phyloP scores from a whole-genome alignment of 2,888 invertebrate genomes.

The Pachliopta kotzebuea region DNA sequence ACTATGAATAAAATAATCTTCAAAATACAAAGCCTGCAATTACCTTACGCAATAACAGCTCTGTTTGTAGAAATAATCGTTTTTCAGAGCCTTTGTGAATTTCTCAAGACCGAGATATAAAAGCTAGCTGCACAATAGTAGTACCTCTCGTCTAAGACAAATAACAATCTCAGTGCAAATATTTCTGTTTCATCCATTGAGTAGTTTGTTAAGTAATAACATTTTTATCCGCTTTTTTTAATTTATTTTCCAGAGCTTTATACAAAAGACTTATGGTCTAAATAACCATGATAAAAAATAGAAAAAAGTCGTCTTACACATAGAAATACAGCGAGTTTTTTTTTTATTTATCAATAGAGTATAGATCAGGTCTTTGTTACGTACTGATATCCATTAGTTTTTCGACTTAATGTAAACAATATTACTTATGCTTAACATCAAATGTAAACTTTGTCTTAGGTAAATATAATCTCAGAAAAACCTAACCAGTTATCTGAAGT shows the following conservation, averaged over 20 bases:
- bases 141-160: slow-evolving; percentile 8
- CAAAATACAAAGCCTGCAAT: slow-evolving; percentile 12
- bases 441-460: too few species aligned
- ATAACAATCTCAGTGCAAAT: slow-evolving; percentile 14
- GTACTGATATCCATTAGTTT: too few species aligned
- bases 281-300: too few species aligned
- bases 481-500: too few species aligned
- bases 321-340: too few species aligned
- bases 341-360: too few species aligned
- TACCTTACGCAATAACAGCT: slow-evolving; percentile 17
- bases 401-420: too few species aligned
- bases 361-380: too few species aligned
- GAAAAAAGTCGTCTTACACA: too few species aligned
- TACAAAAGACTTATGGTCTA: neutral
- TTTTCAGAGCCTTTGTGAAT: slow-evolving; percentile 13
- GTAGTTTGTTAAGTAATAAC: neutral
- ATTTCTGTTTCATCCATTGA: slow-evolving; percentile 9
- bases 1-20: slow-evolving; percentile 1
- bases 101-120: slow-evolving; percentile 5
- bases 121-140: slow-evolving; percentile 6
- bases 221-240: slow-evolving; percentile 1
- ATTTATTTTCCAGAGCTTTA: neutral
- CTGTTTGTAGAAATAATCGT: slow-evolving; percentile 15
- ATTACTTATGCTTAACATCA: too few species aligned
- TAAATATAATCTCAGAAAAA: too few species aligned